Percentiles rank a stretch among this genome's conserved stretches.
phyloP scores from a whole-genome alignment of 2,888 invertebrate species.

The Eupithecia subumbrata region DNA sequence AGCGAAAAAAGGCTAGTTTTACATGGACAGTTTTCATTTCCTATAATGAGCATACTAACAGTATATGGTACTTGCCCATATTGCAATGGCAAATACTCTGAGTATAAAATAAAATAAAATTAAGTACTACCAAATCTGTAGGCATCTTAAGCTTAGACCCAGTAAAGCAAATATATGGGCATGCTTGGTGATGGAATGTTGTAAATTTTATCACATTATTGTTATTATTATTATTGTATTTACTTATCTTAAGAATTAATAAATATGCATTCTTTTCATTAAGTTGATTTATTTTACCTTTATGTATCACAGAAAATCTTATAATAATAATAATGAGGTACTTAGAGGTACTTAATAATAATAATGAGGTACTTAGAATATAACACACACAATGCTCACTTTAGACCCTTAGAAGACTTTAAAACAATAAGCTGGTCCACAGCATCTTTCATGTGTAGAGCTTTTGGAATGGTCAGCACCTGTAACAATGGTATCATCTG shows the following conservation, averaged over 20 bases:
- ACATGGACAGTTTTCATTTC: neutral
- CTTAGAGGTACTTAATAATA: too few relatives aligned
- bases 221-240: slow-evolving; percentile 71
- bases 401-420: slow-evolving; percentile 41
- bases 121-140: slow-evolving; percentile 14
- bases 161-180: slow-evolving; percentile 39
- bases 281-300: slow-evolving; percentile 29
- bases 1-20: neutral
- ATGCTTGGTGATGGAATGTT: slow-evolving; percentile 72
- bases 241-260: slow-evolving; percentile 70
- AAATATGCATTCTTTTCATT: slow-evolving; percentile 72
- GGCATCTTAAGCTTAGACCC: slow-evolving; percentile 34
- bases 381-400: neutral
- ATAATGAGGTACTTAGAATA: neutral
- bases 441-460: slow-evolving; percentile 54
- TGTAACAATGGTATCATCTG: slow-evolving; percentile 35
- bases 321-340: neutral
- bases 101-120: slow-evolving; percentile 1
- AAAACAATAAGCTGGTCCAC: slow-evolving; percentile 49
- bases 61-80: neutral
- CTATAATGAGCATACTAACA: neutral
- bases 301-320: slow-evolving; percentile 5
- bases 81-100: neutral
- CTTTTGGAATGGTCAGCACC: slow-evolving; percentile 55
- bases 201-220: slow-evolving; percentile 68